phyloP scores from a whole-genome alignment of 2,797 vertebrate genomes.

The Micrastur ruficollis region DNA sequence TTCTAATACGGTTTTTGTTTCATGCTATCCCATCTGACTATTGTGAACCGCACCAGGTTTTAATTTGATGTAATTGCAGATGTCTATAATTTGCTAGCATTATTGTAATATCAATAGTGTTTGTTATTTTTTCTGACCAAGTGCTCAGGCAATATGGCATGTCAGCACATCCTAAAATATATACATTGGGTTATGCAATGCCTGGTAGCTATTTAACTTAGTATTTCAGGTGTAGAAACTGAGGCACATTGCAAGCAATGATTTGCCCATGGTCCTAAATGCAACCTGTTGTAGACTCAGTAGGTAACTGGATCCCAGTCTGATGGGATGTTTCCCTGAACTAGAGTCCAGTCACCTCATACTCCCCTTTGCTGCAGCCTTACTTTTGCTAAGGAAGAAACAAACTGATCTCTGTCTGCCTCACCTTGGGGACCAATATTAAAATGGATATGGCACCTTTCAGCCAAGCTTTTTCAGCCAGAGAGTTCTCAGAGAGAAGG shows the following conservation, averaged over 20 bases:
- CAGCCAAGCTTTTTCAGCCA: not conserved
- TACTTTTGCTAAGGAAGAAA: not conserved
- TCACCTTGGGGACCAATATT: not conserved
- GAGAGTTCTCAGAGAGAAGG: not conserved
- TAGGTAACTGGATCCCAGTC: not conserved
- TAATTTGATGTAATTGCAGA: slow-evolving; percentile 10
- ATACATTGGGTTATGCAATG: not conserved
- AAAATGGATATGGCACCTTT: not conserved
- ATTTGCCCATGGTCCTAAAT: not conserved
- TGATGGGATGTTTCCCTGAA: not conserved
- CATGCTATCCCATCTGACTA: not conserved
- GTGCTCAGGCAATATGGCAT: not conserved
- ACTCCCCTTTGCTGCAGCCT: not conserved
- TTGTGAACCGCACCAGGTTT: not conserved
- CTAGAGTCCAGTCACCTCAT: not conserved
- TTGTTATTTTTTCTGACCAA: slow-evolving; percentile 10
- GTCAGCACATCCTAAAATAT: not conserved
- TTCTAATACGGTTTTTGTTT: not conserved
- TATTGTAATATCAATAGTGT: not conserved
- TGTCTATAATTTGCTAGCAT: not conserved
- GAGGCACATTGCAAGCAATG: not conserved
- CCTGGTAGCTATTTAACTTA: not conserved
- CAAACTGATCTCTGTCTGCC: not conserved
- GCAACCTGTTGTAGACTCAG: not conserved
- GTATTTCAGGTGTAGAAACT: not conserved